Evolutionary conservation across 2,888 invertebrate genomes (phyloP).

Genomic region (Drosophila seclusa): DNA sequence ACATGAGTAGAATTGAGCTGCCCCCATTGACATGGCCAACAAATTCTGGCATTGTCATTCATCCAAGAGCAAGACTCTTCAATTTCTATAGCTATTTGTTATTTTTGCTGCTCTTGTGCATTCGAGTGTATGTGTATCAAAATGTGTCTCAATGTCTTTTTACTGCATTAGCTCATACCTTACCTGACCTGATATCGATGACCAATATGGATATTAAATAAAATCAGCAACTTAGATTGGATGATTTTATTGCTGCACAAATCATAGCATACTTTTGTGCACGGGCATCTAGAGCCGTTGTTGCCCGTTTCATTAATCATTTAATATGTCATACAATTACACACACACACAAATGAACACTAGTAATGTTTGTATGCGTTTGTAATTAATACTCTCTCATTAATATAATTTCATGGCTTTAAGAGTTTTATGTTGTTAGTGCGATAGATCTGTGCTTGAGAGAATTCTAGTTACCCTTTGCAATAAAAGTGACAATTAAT

Average conservation of each 20-base stretch:
- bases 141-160: constrained; percentile 45
- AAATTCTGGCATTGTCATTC: constrained; percentile 32
- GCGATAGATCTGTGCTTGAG: not conserved
- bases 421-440: constrained; percentile 17
- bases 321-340: constrained; percentile 50
- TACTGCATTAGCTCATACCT: constrained; percentile 19
- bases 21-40: constrained; percentile 3
- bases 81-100: constrained; percentile 39
- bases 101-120: constrained; percentile 31
- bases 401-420: constrained; percentile 4
- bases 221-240: constrained; percentile 31
- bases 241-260: constrained; percentile 20
- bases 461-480: constrained; percentile 12
- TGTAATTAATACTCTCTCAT: constrained; percentile 56
- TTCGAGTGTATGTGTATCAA: constrained; percentile 38
- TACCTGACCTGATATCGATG: constrained; percentile 6
- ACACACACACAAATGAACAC: constrained; percentile 10
- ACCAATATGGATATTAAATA: constrained; percentile 13
- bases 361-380: not conserved
- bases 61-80: constrained; percentile 38
- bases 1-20: constrained; percentile 5
- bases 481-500: constrained; percentile 14
- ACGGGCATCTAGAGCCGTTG: constrained; percentile 16
- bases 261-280: constrained; percentile 59
- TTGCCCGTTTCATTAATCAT: constrained; percentile 62